phyloP scores from a whole-genome alignment of 1,140 invertebrate genomes.

The Aleiodes sp. region DNA sequence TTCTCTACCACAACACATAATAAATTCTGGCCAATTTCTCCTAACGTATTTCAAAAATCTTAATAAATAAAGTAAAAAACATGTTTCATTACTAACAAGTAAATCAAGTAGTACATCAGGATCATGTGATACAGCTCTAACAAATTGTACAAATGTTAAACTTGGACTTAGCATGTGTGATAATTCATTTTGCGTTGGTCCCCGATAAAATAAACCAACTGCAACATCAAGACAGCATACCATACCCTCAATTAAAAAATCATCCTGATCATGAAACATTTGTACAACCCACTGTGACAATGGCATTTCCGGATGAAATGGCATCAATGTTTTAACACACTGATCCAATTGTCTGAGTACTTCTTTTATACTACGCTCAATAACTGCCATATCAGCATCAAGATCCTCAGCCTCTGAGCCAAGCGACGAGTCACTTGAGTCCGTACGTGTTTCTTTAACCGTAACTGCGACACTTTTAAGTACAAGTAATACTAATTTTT shows the following conservation, averaged over 20 bases:
- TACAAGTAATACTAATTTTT: slow-evolving; percentile 85
- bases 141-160: slow-evolving; percentile 84
- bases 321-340: slow-evolving; percentile 82
- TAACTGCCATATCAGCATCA: slow-evolving; percentile 89
- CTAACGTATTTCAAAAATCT: slow-evolving; percentile 86
- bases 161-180: slow-evolving; percentile 84
- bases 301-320: slow-evolving; percentile 87
- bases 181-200: slow-evolving; percentile 79
- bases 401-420: slow-evolving; percentile 84
- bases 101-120: slow-evolving; percentile 85
- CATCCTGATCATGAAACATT: slow-evolving; percentile 89
- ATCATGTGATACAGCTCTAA: slow-evolving; percentile 84
- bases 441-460: slow-evolving; percentile 87
- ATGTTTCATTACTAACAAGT: slow-evolving; percentile 90
- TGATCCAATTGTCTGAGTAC: slow-evolving; percentile 82
- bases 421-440: slow-evolving; percentile 83
- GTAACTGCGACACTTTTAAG: slow-evolving; percentile 89
- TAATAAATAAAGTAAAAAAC: slow-evolving; percentile 86
- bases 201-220: slow-evolving; percentile 82
- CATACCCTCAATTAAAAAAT: slow-evolving; percentile 91
- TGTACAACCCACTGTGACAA: slow-evolving; percentile 89
- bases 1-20: slow-evolving; percentile 78
- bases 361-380: slow-evolving; percentile 85
- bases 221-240: slow-evolving; percentile 89
- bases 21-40: slow-evolving; percentile 85